Evolutionary conservation across 2,888 invertebrate genomes (phyloP).

Genomic region (Hylaea fasciaria): DNA sequence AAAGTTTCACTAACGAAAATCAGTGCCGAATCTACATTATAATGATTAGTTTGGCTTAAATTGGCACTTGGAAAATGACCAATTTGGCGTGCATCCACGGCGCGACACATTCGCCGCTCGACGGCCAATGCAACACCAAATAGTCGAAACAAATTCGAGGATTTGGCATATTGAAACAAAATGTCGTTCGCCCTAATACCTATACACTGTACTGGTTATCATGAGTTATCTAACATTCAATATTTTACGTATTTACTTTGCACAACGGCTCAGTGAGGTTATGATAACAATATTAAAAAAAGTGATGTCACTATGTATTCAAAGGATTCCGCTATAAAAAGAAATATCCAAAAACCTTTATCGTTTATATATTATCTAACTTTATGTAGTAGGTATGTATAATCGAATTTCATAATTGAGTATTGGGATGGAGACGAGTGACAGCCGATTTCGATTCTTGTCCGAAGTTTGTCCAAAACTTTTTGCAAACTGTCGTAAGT

Average conservation of each 20-base stretch:
- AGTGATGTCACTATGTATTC: constrained; percentile 50
- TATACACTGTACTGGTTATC: constrained; percentile 58
- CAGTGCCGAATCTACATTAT: constrained; percentile 45
- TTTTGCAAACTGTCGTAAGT: constrained; percentile 35
- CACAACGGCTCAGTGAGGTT: constrained; percentile 42
- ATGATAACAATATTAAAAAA: constrained; percentile 45
- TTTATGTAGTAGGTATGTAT: constrained; percentile 57
- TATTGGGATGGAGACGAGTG: constrained; percentile 34
- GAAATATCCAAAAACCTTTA: constrained; percentile 56
- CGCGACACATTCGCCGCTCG: constrained; percentile 5
- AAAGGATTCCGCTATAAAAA: constrained; percentile 60
- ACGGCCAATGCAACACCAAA: constrained; percentile 29
- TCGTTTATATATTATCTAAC: constrained; percentile 57
- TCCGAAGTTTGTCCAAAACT: constrained; percentile 22
- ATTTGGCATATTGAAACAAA: constrained; percentile 64
- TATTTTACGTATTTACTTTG: constrained; percentile 66
- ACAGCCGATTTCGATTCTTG: constrained; percentile 40
- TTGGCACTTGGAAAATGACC: constrained; percentile 53
- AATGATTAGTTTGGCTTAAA: constrained; percentile 44
- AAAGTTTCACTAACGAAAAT: constrained; percentile 40
- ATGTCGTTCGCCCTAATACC: constrained; percentile 54
- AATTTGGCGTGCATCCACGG: constrained; percentile 40
- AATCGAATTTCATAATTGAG: constrained; percentile 49
- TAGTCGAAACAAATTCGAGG: constrained; percentile 43
- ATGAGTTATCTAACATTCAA: constrained; percentile 62